These are phyloP conservation scores for Meloidogyne hapla DNA, from an alignment of 1,140 invertebrate species.

Conservation along the genomic window DNA sequence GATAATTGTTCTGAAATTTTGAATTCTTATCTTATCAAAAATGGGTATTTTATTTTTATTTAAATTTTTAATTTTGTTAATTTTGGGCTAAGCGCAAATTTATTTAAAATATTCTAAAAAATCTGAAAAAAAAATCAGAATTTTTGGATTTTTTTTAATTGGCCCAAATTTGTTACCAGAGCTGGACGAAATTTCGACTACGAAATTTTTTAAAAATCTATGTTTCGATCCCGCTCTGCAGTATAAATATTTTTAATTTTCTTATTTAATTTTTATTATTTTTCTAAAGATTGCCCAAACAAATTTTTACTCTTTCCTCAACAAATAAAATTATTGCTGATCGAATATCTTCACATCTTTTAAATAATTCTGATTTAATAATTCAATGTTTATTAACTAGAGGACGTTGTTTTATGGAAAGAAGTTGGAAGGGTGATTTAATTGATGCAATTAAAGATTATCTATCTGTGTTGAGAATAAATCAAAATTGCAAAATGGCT, in stretches of 20 bases:
- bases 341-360: background rate
- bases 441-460: conserved; percentile 29
- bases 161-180: no score
- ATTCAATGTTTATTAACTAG: conserved; percentile 8
- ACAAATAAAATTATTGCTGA: background rate
- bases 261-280: background rate
- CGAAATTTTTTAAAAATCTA: no score
- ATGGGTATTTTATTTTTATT: background rate
- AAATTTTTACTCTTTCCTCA: background rate
- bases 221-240: no score
- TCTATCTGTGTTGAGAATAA: conserved; percentile 2
- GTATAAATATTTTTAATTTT: background rate
- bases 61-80: no score
- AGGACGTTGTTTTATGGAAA: conserved; percentile 24
- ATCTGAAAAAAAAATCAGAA: no score
- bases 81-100: no score
- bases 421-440: conserved; percentile 31
- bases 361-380: background rate
- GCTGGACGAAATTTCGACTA: no score
- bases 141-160: no score
- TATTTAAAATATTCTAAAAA: no score
- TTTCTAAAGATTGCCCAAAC: background rate
- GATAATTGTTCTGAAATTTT: conserved; percentile 11
- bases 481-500: conserved; percentile 14
- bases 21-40: background rate